Evolutionary conservation across 2,113 vertebrate species (phyloP).

Genomic region (Haemorhous mexicanus): DNA sequence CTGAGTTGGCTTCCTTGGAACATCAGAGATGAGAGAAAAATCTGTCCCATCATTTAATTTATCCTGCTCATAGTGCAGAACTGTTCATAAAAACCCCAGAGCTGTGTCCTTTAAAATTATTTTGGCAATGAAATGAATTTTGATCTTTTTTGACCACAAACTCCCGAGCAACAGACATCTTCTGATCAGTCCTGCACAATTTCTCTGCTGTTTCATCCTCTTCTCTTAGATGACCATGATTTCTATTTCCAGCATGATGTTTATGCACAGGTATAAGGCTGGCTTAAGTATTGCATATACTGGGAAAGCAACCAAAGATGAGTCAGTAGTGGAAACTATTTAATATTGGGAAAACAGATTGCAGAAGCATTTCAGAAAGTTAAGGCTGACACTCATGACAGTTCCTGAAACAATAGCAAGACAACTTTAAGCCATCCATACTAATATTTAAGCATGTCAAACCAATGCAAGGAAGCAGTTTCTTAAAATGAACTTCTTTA

Average conservation of each 20-base stretch:
- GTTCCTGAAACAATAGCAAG: not conserved
- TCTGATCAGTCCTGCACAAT: not conserved
- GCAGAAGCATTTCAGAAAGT: slow-evolving; percentile 37
- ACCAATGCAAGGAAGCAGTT: not conserved
- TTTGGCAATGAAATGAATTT: not conserved
- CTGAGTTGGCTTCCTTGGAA: not conserved
- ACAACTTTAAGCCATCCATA: not conserved
- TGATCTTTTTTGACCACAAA: not conserved
- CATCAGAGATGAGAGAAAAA: not conserved
- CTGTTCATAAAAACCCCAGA: not conserved
- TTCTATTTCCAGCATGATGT: slow-evolving; percentile 1
- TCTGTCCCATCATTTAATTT: not conserved
- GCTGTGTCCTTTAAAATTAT: not conserved
- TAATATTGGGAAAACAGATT: slow-evolving; percentile 30
- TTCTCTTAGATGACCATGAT: not conserved
- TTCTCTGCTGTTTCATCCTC: not conserved
- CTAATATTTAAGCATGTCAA: not conserved
- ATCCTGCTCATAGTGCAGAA: not conserved
- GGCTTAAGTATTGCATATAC: not conserved
- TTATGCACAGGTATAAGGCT: slow-evolving; percentile 21
- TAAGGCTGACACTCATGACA: not conserved
- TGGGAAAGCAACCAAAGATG: slow-evolving; percentile 46
- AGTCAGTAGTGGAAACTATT: slow-evolving; percentile 60
- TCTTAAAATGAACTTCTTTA: not conserved
- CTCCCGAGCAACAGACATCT: not conserved